phyloP scores from a whole-genome alignment of 2,113 vertebrate genomes.

The Rynchops niger region DNA sequence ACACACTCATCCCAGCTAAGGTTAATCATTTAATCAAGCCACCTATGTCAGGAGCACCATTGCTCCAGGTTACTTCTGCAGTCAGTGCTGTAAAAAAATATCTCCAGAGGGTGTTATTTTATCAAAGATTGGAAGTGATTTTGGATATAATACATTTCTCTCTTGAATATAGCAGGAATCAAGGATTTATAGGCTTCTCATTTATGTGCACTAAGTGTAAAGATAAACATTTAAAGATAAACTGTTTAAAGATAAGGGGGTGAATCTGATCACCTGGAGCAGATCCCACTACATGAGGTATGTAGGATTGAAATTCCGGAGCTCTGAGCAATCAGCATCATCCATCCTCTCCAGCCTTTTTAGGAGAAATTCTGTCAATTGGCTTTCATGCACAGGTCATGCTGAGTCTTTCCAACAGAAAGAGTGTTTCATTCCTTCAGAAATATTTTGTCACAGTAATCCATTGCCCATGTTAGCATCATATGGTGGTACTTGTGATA shows the following conservation, averaged over 20 bases:
- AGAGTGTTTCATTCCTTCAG: background rate
- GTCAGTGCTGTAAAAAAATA: background rate
- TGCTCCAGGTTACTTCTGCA: background rate
- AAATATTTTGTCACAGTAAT: background rate
- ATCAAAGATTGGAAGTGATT: background rate
- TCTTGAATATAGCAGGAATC: background rate
- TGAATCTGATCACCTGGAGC: background rate
- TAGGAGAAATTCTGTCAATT: background rate
- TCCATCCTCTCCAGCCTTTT: background rate
- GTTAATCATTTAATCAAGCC: background rate
- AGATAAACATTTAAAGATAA: background rate
- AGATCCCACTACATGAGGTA: background rate
- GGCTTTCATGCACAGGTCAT: background rate
- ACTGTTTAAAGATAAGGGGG: background rate
- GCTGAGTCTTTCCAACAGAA: background rate
- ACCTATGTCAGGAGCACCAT: background rate
- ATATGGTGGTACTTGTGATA: background rate
- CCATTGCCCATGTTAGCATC: background rate
- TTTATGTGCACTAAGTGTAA: background rate
- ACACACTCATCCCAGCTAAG: background rate
- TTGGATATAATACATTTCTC: background rate
- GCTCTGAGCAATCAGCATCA: background rate
- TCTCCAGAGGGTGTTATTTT: background rate
- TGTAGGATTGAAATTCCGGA: background rate
- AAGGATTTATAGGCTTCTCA: background rate